A percentile compares a stretch with the other conserved stretches of the same genome.
Conservation (phyloP, 2,113 vertebrate species). For the Potamarius usumacintae region DNA sequence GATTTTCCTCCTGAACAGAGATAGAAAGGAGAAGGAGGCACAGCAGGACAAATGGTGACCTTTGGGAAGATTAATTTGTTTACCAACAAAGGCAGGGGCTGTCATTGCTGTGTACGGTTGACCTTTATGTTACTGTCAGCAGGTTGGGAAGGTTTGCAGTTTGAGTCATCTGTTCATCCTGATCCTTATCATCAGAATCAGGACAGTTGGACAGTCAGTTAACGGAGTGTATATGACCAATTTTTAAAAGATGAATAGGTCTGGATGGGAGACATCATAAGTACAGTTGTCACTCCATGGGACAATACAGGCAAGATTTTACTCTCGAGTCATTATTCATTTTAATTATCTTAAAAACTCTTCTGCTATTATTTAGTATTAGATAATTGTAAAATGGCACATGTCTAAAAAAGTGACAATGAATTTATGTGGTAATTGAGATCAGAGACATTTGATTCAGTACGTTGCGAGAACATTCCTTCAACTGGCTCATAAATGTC, state of each 20-base stretch:
- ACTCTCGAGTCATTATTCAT: neutral
- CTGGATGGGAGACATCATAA: neutral
- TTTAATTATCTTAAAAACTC: neutral
- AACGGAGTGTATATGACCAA: slow-evolving; percentile 11
- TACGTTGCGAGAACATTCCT: neutral
- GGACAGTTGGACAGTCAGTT: slow-evolving; percentile 20
- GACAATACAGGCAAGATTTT: neutral
- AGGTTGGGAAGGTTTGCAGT: slow-evolving; percentile 70
- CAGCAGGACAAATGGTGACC: slow-evolving; percentile 82
- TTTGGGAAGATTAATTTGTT: slow-evolving; percentile 97
- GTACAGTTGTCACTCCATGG: neutral
- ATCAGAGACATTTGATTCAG: neutral
- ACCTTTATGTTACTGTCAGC: slow-evolving; percentile 81
- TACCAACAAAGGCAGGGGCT: slow-evolving; percentile 79
- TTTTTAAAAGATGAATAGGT: slow-evolving; percentile 33
- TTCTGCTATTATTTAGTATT: neutral
- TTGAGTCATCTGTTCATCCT: slow-evolving; percentile 82
- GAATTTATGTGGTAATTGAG: neutral
- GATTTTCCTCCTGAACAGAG: slow-evolving; percentile 60
- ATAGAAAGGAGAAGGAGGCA: slow-evolving; percentile 1
- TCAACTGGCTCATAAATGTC: neutral
- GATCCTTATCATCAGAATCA: slow-evolving; percentile 58
- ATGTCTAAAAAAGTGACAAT: neutral
- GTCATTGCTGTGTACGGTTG: slow-evolving; percentile 77
- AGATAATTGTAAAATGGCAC: neutral